Percentiles rank a stretch among this genome's conserved stretches.
Conservation (phyloP, 2,113 vertebrate species). For the Equus przewalskii region DNA sequence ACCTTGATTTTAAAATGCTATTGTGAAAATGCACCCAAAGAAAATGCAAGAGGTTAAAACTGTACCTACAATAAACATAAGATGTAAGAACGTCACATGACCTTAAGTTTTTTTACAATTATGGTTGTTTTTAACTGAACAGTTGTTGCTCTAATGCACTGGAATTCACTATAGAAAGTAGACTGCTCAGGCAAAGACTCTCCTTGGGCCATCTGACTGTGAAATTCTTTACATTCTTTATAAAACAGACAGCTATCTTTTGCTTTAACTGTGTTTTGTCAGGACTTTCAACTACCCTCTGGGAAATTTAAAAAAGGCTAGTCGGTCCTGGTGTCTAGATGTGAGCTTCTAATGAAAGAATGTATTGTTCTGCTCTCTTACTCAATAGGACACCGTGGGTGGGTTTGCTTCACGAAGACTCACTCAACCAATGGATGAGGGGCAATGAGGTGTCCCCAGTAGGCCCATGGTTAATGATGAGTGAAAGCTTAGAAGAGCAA, state of each 20-base stretch:
- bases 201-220: constrained; percentile 81
- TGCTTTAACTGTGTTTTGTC: constrained; percentile 36
- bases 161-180: constrained; percentile 77
- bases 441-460: not conserved
- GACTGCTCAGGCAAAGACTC: constrained; percentile 79
- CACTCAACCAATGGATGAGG: not conserved
- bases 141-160: constrained; percentile 71
- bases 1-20: constrained; percentile 3
- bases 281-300: constrained; percentile 59
- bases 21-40: not conserved
- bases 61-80: constrained; percentile 80
- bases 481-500: not conserved
- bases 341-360: constrained; percentile 42
- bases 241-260: constrained; percentile 72
- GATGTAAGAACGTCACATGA: constrained; percentile 67
- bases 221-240: constrained; percentile 77
- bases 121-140: constrained; percentile 82
- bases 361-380: constrained; percentile 12
- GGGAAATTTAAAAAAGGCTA: constrained; percentile 52
- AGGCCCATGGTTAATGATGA: not conserved
- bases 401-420: not conserved
- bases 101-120: constrained; percentile 78
- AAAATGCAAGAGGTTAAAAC: constrained; percentile 78
- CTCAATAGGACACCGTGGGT: not conserved
- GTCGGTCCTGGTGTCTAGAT: not conserved